Evolutionary conservation across 2,113 vertebrate genomes (phyloP), one percentile per base, ranked within the genome.

Genomic region (Notiomystis cincta): DNA sequence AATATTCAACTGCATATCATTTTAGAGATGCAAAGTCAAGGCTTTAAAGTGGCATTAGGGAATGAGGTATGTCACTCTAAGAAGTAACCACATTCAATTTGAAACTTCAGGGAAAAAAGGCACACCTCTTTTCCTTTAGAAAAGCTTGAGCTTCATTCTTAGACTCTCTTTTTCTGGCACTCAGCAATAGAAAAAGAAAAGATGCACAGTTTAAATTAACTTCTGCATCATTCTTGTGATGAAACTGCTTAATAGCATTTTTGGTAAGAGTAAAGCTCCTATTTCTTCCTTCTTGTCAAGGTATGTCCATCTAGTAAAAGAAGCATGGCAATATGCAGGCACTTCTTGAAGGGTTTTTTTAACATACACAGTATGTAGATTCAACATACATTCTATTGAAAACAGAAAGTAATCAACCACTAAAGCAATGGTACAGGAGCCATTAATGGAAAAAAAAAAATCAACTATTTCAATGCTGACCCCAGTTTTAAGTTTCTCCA

Each of bases 361-460:
- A 45, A 78, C 13, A 28, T 10, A 33, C 3, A 10, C 35, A 38
- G 23, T 42, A 54, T 35, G 64, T 50, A 42, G 47, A 47, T 18
- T 66, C 4, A 7, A 47, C 11, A 33, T 22, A 11, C 0, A 0
- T 57, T 86, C 35, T 67, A 48, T 1, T 11, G 38, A 54, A 82
- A 93, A 13, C 9, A 61, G 38, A 33, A 54, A 69, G 27, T 42
- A 67, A 61, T 60, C 47, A 18, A 31, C 22, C 21, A 27, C 15
- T 33, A 69, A 45, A 12, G 50, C 44, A 70, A 51, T 9, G 6
- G 40, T 60, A 79, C 11, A 60, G 30, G 16, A 73, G 33, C 4
- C 28, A 62, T 69, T 65, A 77, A 66, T 28, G 12, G 21, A 1
- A 27, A 51, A 79, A 77, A 77, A 89, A 48, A 22, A 12, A 9